Percentiles rank a stretch among this genome's conserved stretches.
These are phyloP conservation scores for Nautilus pompilius DNA, from an alignment of 1,140 invertebrate genomes.

Conservation along the genomic window DNA sequence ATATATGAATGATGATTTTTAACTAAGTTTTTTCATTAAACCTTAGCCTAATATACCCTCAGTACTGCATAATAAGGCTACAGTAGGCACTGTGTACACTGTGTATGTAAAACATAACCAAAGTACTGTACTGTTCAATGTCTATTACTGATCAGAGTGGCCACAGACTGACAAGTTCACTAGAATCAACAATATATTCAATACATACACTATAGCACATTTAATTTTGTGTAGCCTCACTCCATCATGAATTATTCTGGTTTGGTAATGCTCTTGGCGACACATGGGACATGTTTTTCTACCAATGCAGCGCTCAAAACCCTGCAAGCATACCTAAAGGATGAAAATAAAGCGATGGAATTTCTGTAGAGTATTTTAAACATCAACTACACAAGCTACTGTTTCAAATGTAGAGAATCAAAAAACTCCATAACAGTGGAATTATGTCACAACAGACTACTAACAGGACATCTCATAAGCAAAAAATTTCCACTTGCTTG, in stretches of 20 bases:
- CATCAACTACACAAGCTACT: not conserved
- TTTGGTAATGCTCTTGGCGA: constrained; percentile 50
- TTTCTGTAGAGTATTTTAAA: not conserved
- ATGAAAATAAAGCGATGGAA: constrained; percentile 2
- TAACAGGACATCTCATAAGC: not conserved
- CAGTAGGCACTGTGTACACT: no score
- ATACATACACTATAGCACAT: constrained; percentile 45
- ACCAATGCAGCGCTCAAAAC: constrained; percentile 52
- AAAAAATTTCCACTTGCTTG: not conserved
- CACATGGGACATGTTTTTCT: constrained; percentile 55
- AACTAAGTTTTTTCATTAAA: no score
- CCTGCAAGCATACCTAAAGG: constrained; percentile 52
- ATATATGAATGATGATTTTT: no score
- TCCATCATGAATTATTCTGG: constrained; percentile 51
- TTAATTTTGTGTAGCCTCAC: constrained; percentile 35
- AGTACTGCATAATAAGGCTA: no score
- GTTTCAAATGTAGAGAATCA: not conserved
- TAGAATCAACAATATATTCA: no score
- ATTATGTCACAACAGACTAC: not conserved
- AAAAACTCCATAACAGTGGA: no score
- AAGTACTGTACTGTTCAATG: no score
- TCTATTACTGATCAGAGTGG: no score
- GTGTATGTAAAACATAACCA: no score
- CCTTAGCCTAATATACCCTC: no score
- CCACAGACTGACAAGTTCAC: no score